Evolutionary conservation across 92 coral and sea anemone species (phyloP).

Genomic region (Heteractis magnifica): DNA sequence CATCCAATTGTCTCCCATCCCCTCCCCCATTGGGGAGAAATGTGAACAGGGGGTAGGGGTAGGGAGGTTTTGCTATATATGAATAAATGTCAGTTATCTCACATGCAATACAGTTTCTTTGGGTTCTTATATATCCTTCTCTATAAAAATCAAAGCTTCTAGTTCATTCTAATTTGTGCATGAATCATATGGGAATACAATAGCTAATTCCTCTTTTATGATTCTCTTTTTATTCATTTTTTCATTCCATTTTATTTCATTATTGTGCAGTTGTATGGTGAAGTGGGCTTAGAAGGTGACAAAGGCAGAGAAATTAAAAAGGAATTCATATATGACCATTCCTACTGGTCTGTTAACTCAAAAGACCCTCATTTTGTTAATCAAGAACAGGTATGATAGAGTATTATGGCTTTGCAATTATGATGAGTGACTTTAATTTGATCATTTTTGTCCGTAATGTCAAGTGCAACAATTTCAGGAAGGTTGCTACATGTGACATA

Average conservation of each 20-base stretch:
- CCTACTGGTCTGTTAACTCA: slow-evolving; percentile 92
- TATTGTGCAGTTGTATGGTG: slow-evolving; percentile 65
- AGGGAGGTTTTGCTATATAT: too few relatives aligned
- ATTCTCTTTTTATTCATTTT: not conserved
- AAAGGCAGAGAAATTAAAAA: slow-evolving; percentile 66
- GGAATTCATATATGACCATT: slow-evolving; percentile 87
- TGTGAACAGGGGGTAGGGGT: too few relatives aligned
- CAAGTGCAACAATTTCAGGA: too few relatives aligned
- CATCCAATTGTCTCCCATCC: too few relatives aligned
- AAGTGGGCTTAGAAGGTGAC: slow-evolving; percentile 75
- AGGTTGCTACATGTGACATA: not conserved
- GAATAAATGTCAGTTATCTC: too few relatives aligned
- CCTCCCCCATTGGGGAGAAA: too few relatives aligned
- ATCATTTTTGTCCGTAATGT: too few relatives aligned
- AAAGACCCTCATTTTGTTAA: slow-evolving; percentile 76
- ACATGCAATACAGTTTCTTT: too few relatives aligned
- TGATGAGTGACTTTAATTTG: too few relatives aligned
- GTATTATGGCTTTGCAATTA: not conserved
- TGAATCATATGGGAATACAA: not conserved
- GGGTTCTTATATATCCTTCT: too few relatives aligned
- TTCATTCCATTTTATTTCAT: not conserved
- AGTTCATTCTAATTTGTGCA: too few relatives aligned
- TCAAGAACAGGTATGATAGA: slow-evolving; percentile 71
- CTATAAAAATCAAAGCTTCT: too few relatives aligned
- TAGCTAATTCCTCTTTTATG: not conserved